Percentiles rank a stretch among this genome's conserved stretches.
Evolutionary conservation across 2,888 invertebrate genomes (phyloP).

Genomic region (Erebia epiphron): DNA sequence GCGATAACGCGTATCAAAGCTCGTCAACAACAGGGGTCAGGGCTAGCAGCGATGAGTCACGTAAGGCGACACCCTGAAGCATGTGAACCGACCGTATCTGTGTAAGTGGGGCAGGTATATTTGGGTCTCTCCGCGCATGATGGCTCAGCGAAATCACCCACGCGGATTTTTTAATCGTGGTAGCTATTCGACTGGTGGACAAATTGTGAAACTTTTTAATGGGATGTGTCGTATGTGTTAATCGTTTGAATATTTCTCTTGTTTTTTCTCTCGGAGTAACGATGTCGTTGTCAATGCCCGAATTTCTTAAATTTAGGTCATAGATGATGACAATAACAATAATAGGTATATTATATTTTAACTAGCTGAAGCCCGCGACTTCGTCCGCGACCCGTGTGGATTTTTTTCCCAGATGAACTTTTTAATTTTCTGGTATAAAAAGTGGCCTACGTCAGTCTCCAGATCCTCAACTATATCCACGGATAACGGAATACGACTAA

Average conservation of each 20-base stretch:
- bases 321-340: too few species aligned
- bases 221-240: neutral
- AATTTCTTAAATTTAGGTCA: too few species aligned
- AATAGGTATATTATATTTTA: too few species aligned
- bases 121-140: conserved; percentile 9
- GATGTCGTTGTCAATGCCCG: too few species aligned
- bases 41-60: conserved; percentile 1
- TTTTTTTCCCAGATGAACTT: too few species aligned
- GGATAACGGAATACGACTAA: too few species aligned
- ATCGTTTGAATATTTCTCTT: neutral
- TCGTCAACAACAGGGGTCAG: neutral
- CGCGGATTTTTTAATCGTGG: conserved; percentile 4
- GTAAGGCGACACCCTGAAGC: neutral
- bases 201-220: neutral
- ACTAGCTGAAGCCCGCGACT: too few species aligned
- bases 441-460: too few species aligned
- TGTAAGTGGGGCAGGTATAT: conserved; percentile 26
- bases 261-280: neutral
- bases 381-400: too few species aligned
- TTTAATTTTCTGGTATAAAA: too few species aligned
- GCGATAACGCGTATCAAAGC: neutral
- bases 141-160: conserved; percentile 9
- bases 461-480: too few species aligned
- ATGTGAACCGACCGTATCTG: conserved; percentile 19
- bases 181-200: neutral